phyloP scores from a whole-genome alignment of 2,888 invertebrate genomes.

The Noctua fimbriata region DNA sequence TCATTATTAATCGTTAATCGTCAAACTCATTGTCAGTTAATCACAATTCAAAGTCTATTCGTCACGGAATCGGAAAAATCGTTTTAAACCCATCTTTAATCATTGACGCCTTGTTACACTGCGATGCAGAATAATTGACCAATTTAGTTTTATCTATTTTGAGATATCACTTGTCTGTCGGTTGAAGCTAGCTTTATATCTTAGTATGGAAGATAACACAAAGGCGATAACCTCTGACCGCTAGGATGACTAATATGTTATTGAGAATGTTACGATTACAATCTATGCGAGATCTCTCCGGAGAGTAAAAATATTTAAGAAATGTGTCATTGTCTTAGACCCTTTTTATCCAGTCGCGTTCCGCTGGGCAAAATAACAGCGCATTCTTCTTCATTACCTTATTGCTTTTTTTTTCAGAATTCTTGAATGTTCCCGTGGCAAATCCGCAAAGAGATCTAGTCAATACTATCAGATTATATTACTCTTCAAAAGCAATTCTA shows the following conservation, averaged over 20 bases:
- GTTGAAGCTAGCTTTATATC: constrained; percentile 28
- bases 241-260: constrained; percentile 59
- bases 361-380: constrained; percentile 1
- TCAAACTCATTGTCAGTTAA: constrained; percentile 65
- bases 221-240: constrained; percentile 58
- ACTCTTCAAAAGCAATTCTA: constrained; percentile 43
- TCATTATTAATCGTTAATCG: constrained; percentile 59
- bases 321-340: constrained; percentile 39
- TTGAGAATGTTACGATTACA: constrained; percentile 41
- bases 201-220: constrained; percentile 38
- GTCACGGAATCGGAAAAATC: constrained; percentile 62
- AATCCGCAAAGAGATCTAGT: background rate
- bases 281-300: constrained; percentile 28
- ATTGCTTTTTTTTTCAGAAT: background rate
- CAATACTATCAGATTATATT: constrained; percentile 4
- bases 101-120: constrained; percentile 51
- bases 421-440: background rate
- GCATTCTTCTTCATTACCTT: constrained; percentile 1
- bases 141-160: constrained; percentile 57
- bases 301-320: constrained; percentile 40
- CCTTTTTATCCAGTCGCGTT: constrained; percentile 13
- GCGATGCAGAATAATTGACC: constrained; percentile 56
- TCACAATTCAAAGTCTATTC: constrained; percentile 65
- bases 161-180: constrained; percentile 41
- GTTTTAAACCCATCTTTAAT: constrained; percentile 64